Evolutionary conservation across 2,888 invertebrate species (phyloP), one percentile per base, ranked within the genome.

Genomic region (Cartodere bifasciata): DNA sequence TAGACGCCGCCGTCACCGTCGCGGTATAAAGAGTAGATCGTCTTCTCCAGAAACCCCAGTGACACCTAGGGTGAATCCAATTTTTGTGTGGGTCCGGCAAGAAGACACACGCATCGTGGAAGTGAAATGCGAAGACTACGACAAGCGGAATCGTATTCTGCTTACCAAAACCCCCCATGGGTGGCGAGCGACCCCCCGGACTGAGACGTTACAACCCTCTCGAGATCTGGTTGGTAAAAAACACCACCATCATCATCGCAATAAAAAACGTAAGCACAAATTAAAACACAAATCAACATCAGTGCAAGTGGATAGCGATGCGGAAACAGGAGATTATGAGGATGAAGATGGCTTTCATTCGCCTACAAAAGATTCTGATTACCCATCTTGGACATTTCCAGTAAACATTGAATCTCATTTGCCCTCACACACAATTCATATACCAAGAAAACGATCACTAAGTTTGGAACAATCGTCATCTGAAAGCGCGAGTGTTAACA

Each of bases 91-190:
- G 84, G 80, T 81, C 39, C 77, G 79, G 53, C 81, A 82, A 58
- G 72, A 72, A 47, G 79, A 83, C 60, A 79, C 80, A 40, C 72
- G 72, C 55, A 83, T 86, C 58, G 75, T 82, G 53, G 80, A 82
- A 60, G 84, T 86, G 47, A 74, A 76, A 59, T 84, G 84, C 64
- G 86, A 86, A 61, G 85, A 86, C 58, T 85, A 85, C 68, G 85
- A 86, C 65, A 74, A 79, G 56, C 67, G 82, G 36, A 86, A 86
- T 63, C 79, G 85, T 37, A 80, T 86, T 50, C 75, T 81, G 49
- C 65, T 86, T 53, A 80, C 82, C 44, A 84, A 84, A 55, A 84
- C 84, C 13, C 68, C 79, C 23, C 69, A 71, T 55, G 84, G 85
- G 48, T 85, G 85, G 86, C 72, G 79, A 36, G 81, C 81, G 35